Evolutionary conservation across 2,888 invertebrate species (phyloP).

Genomic region (Dioctria rufipes): DNA sequence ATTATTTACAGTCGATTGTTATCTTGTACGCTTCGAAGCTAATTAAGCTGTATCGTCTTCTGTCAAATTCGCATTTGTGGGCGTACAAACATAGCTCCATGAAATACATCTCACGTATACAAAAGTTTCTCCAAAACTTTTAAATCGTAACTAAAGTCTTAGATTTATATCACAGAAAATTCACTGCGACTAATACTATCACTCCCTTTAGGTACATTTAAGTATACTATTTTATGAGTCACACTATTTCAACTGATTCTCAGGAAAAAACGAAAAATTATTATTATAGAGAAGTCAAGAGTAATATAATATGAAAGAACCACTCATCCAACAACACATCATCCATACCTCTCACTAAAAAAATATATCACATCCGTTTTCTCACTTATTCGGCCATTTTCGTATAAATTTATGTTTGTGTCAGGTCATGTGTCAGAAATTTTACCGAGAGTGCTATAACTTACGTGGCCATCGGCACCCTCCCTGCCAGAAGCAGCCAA

Average conservation of each 20-base stretch:
- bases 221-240: not conserved
- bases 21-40: too few relatives aligned
- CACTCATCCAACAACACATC: conserved; percentile 1
- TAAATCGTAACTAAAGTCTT: too few relatives aligned
- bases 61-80: too few relatives aligned
- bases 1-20: too few relatives aligned
- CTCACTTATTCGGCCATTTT: conserved; percentile 51
- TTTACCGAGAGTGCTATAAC: conserved; percentile 38
- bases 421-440: conserved; percentile 50
- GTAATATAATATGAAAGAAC: conserved; percentile 1
- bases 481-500: conserved; percentile 38
- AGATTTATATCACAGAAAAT: too few relatives aligned
- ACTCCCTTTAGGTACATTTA: too few relatives aligned
- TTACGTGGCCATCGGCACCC: conserved; percentile 39
- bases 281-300: conserved; percentile 23
- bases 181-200: too few relatives aligned
- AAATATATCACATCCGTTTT: conserved; percentile 48
- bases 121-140: too few relatives aligned
- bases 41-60: too few relatives aligned
- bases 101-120: too few relatives aligned
- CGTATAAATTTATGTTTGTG: conserved; percentile 50
- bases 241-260: not conserved
- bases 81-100: too few relatives aligned
- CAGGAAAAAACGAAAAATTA: conserved; percentile 13
- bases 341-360: not conserved